Evolutionary conservation across 2,113 vertebrate genomes (phyloP).

Genomic region (Sclerurus mexicanus): DNA sequence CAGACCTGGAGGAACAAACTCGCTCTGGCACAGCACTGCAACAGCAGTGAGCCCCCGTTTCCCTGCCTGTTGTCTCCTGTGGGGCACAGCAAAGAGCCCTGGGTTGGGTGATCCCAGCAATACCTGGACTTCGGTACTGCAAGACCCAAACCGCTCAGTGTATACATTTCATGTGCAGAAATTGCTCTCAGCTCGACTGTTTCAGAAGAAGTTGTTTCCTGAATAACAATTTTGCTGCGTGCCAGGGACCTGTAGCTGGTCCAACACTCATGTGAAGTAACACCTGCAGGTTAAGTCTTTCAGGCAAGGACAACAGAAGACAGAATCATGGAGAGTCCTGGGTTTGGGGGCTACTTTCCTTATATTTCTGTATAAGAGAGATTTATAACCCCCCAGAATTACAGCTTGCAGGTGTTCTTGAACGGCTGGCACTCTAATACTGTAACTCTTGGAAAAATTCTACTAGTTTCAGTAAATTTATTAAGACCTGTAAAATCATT

Average conservation of each 20-base stretch:
- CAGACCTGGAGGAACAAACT: neutral
- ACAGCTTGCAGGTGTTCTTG: neutral
- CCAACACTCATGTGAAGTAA: neutral
- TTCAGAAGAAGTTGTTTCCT: neutral
- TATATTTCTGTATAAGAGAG: neutral
- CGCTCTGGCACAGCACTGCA: neutral
- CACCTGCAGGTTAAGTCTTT: neutral
- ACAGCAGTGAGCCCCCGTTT: neutral
- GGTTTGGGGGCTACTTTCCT: neutral
- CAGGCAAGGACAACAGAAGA: neutral
- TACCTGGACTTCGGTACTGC: neutral
- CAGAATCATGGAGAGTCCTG: neutral
- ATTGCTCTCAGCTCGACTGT: neutral
- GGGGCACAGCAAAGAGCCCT: neutral
- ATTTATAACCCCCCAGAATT: neutral
- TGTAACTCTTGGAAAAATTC: neutral
- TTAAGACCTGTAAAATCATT: neutral
- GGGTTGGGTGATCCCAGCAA: fast-evolving
- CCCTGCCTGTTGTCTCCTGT: neutral
- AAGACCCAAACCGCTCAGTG: neutral
- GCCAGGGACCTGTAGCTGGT: neutral
- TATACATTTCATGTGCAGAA: neutral
- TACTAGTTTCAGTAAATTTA: neutral
- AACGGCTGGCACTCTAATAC: neutral
- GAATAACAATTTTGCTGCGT: neutral